Evolutionary conservation across 2,797 vertebrate genomes (phyloP).

Genomic region (Crocodylus rhombifer): DNA sequence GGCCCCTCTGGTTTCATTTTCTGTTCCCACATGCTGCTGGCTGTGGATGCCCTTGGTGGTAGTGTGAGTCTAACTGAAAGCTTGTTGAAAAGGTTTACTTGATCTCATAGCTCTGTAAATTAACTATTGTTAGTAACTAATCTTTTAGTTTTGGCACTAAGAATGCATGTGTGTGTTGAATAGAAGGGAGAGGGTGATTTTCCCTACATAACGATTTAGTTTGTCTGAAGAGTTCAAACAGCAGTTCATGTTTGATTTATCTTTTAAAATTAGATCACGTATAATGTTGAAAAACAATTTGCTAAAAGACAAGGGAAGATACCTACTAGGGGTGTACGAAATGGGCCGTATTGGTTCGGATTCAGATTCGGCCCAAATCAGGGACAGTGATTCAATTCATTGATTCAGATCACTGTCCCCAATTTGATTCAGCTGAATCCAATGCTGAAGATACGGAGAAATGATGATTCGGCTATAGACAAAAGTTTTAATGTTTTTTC

Average conservation of each 20-base stretch:
- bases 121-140: background rate
- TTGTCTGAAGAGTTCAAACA: background rate
- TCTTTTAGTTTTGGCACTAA: background rate
- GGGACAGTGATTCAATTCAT: no score
- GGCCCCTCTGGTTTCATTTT: background rate
- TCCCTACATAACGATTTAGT: background rate
- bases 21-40: background rate
- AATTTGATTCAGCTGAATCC: no score
- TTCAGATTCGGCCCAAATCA: no score
- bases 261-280: background rate
- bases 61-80: background rate
- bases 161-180: no score
- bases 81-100: background rate
- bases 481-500: no score
- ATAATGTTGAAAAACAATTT: background rate
- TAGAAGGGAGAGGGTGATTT: no score
- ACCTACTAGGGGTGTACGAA: no score
- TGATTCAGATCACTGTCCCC: no score
- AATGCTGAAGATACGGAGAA: no score
- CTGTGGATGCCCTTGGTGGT: background rate
- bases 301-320: background rate
- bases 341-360: no score
- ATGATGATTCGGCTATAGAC: no score
- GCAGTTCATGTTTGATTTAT: background rate
- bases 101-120: background rate